Percentiles rank a stretch among this genome's conserved stretches.
phyloP scores from a whole-genome alignment of 2,113 vertebrate species.

The Larimichthys polyactis region DNA sequence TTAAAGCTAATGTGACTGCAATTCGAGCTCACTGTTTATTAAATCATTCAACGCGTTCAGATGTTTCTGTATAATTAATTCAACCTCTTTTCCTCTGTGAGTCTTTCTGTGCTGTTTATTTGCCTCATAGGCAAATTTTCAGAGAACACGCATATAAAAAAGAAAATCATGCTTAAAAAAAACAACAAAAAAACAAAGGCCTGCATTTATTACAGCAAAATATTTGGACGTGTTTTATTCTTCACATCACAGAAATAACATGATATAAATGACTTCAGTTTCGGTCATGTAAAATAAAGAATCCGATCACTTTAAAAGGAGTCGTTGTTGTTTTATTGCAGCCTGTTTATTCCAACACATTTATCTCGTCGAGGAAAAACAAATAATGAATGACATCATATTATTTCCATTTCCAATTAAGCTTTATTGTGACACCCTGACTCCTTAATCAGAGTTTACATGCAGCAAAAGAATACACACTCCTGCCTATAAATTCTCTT shows the following conservation, averaged over 20 bases:
- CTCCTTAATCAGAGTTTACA: constrained; percentile 3
- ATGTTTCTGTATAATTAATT: constrained; percentile 8
- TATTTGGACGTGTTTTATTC: background rate
- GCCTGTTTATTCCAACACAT: background rate
- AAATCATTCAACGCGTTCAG: background rate
- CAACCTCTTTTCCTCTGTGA: background rate
- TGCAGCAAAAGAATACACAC: background rate
- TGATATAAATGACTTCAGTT: background rate
- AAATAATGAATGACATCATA: background rate
- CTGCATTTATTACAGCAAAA: background rate
- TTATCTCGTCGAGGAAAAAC: background rate
- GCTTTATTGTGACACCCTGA: background rate
- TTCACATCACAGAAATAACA: background rate
- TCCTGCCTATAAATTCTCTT: background rate
- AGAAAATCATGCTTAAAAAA: background rate
- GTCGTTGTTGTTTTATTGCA: background rate
- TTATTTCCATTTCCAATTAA: background rate
- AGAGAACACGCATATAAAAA: background rate
- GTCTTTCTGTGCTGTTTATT: background rate
- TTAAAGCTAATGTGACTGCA: background rate
- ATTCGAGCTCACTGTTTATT: constrained; percentile 5
- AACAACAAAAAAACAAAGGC: background rate
- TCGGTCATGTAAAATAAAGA: background rate
- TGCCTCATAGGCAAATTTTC: constrained; percentile 20
- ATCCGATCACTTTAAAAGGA: background rate